These are phyloP conservation scores for Biston betularia DNA, from an alignment of 2,888 invertebrate genomes.

Conservation along the genomic window DNA sequence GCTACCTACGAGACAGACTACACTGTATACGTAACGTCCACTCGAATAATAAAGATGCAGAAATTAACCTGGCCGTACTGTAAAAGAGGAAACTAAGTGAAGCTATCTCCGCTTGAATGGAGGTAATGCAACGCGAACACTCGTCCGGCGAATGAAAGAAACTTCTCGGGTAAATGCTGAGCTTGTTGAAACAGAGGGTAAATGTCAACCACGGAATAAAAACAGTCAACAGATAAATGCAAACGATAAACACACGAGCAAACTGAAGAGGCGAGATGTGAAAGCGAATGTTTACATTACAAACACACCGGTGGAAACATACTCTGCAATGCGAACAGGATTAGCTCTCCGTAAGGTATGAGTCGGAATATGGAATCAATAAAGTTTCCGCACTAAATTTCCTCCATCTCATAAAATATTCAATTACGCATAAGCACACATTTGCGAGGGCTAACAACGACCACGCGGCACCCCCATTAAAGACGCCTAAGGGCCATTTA, in stretches of 20 bases:
- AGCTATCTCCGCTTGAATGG: constrained; percentile 83
- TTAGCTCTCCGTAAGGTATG: constrained; percentile 47
- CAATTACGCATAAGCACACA: constrained; percentile 86
- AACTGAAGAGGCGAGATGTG: constrained; percentile 76
- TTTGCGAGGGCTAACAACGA: constrained; percentile 85
- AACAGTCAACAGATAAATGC: constrained; percentile 86
- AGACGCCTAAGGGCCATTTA: constrained; percentile 87
- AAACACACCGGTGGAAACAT: constrained; percentile 55
- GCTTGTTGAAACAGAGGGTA: constrained; percentile 83
- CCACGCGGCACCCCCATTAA: constrained; percentile 86
- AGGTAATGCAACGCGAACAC: constrained; percentile 81
- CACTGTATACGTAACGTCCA: constrained; percentile 76
- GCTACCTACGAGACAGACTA: constrained; percentile 80
- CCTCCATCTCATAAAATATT: constrained; percentile 82
- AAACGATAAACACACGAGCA: constrained; percentile 82
- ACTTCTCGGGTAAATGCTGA: constrained; percentile 73
- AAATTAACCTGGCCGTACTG: constrained; percentile 82
- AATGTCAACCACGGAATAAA: constrained; percentile 85
- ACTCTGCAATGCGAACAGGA: constrained; percentile 49
- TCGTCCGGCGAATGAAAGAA: constrained; percentile 82
- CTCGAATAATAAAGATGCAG: constrained; percentile 86
- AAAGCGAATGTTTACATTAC: constrained; percentile 70
- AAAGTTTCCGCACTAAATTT: constrained; percentile 77
- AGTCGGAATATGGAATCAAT: constrained; percentile 68
- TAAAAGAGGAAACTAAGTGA: constrained; percentile 86